Conservation (phyloP, 2,797 vertebrate species). For the Chrysocyon brachyurus region DNA sequence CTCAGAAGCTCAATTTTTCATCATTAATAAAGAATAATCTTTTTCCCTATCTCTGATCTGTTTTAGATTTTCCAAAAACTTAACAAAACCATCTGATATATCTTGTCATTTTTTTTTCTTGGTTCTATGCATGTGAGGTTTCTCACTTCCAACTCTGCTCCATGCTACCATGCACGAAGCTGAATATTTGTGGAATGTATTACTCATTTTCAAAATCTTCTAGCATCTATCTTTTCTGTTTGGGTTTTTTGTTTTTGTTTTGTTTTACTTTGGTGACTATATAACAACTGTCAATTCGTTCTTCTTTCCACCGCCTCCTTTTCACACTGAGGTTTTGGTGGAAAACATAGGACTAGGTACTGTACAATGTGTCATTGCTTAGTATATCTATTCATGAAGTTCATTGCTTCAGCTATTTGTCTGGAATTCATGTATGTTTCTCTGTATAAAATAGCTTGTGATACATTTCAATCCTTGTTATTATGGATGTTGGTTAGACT, state of each 20-base stretch:
- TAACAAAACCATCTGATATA: neutral
- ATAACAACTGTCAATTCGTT: neutral
- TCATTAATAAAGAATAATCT: neutral
- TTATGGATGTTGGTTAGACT: neutral
- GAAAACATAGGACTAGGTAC: neutral
- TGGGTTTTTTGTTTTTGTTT: neutral
- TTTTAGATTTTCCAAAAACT: neutral
- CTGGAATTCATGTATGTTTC: neutral
- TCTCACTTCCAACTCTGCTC: neutral
- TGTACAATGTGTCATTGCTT: neutral
- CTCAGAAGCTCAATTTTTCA: neutral
- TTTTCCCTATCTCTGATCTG: neutral
- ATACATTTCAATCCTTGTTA: neutral
- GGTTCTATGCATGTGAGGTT: accelerated
- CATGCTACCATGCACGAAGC: too few relatives aligned
- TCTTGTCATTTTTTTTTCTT: neutral
- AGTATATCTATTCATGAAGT: neutral
- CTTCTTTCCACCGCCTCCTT: neutral
- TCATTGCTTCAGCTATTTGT: neutral
- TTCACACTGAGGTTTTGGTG: neutral
- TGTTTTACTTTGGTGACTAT: neutral
- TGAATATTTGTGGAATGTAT: neutral
- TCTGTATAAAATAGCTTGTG: neutral
- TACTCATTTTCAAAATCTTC: neutral
- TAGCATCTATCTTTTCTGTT: neutral